Evolutionary conservation across 2,888 invertebrate genomes (phyloP), one percentile per base, ranked within the genome.

Genomic region (Drosophila monieri): DNA sequence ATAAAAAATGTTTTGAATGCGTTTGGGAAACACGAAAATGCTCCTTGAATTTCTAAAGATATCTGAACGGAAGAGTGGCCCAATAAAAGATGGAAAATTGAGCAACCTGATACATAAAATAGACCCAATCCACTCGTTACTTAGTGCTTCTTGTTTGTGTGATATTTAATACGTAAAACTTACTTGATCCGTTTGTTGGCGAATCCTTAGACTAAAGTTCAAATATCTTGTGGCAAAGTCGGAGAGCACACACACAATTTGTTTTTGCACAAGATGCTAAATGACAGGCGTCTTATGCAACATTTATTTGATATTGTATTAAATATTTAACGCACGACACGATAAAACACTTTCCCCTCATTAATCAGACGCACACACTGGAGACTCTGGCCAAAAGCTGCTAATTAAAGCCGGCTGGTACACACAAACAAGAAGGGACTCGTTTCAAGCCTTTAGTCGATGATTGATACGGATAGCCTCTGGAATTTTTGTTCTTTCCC

Each of bases 301-400:
- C 76, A 85, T 81, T 85, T 78, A 85, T 78, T 73, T 70, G 69
- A 77, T 80, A 80, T 76, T 78, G 76, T 87, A 85, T 87, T 76
- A 85, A 81, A 87, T 81, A 81, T 87, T 87, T 80, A 87, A 74
- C 76, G 69, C 78, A 85, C 74, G 81, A 85, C 81, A 81, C 81
- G 84, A 84, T 87, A 81, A 83, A 84, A 88, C 80, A 84, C 86
- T 88, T 84, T 80, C 74, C 78, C 76, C 88, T 85, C 86, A 84
- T 84, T 84, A 85, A 80, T 77, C 88, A 74, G 43, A 61, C 37
- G 60, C 69, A 73, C 53, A 65, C 55, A 61, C 25, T 47, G 46
- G 18, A 27, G 30, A 57, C 9, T 41, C 25, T 25, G 49, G 52
- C 37, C 46, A 43, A 47, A 54, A 41, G 75, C 77, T 77, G 60